Percentiles rank a stretch among this genome's conserved stretches.
These are phyloP conservation scores for Scopus umbretta DNA, from an alignment of 2,113 vertebrate genomes.

Conservation along the genomic window DNA sequence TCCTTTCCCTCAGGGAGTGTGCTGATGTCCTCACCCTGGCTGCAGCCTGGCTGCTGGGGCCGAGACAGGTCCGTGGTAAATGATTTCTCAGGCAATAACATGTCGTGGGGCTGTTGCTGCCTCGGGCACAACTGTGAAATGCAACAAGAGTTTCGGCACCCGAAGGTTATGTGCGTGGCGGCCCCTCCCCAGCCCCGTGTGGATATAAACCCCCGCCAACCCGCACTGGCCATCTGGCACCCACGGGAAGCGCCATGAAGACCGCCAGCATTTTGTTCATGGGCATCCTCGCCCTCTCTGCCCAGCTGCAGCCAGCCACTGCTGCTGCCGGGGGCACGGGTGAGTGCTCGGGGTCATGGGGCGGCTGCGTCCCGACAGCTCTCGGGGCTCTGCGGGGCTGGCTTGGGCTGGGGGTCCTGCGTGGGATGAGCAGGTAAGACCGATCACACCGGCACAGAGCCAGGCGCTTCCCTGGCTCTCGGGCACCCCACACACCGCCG, in stretches of 20 bases:
- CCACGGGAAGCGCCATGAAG: neutral
- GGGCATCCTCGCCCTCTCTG: neutral
- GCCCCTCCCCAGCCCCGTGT: neutral
- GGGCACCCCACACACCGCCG: neutral
- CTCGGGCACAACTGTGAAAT: neutral
- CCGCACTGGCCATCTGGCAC: accelerated
- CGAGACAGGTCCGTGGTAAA: neutral
- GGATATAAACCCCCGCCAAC: neutral
- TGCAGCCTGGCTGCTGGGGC: neutral
- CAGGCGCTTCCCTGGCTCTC: neutral
- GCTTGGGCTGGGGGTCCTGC: accelerated
- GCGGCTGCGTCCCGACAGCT: neutral
- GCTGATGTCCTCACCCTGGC: neutral
- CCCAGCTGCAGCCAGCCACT: neutral
- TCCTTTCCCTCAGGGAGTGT: neutral
- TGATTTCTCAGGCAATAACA: conserved; percentile 36
- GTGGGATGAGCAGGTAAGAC: neutral
- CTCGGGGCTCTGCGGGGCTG: neutral
- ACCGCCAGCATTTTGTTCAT: neutral
- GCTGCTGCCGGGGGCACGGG: accelerated
- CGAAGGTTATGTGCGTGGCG: neutral
- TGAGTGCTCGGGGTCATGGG: neutral
- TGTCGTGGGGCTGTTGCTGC: neutral
- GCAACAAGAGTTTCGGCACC: neutral
- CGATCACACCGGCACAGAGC: neutral